A percentile compares a stretch with the other conserved stretches of the same genome.
These are phyloP conservation scores for Proteles cristata DNA, from an alignment of 2,113 vertebrate genomes.

Conservation along the genomic window DNA sequence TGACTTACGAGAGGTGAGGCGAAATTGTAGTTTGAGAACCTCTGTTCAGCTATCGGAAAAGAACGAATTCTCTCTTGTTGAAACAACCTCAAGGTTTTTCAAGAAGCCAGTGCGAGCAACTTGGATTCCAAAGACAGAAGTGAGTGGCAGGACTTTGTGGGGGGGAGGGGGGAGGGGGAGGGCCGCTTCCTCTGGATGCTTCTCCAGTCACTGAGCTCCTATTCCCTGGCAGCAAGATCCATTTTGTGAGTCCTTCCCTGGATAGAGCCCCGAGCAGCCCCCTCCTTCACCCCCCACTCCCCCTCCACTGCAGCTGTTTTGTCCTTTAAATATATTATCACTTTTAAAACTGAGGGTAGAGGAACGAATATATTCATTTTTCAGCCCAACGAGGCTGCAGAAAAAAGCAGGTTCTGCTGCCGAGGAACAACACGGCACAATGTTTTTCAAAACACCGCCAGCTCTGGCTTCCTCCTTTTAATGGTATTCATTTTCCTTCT, in stretches of 20 bases:
- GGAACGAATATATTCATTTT: slow-evolving; percentile 84
- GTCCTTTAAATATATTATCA: slow-evolving; percentile 86
- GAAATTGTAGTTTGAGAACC: slow-evolving; percentile 60
- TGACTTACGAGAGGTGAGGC: neutral
- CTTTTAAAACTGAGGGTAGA: slow-evolving; percentile 84
- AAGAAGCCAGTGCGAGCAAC: slow-evolving; percentile 30
- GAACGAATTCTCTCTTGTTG: slow-evolving; percentile 62
- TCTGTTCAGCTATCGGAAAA: slow-evolving; percentile 68
- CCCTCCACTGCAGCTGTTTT: slow-evolving; percentile 82
- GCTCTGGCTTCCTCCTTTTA: slow-evolving; percentile 82
- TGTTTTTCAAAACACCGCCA: slow-evolving; percentile 84
- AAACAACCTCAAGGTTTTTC: slow-evolving; percentile 49
- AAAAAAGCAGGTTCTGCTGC: slow-evolving; percentile 81
- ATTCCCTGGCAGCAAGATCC: slow-evolving; percentile 66
- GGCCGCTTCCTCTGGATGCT: neutral
- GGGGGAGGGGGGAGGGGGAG: neutral
- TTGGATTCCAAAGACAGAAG: neutral
- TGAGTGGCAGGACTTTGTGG: neutral
- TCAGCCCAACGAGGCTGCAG: slow-evolving; percentile 81
- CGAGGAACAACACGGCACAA: slow-evolving; percentile 81
- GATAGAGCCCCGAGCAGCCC: slow-evolving; percentile 72
- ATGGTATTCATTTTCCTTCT: slow-evolving; percentile 85
- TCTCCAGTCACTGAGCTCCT: neutral
- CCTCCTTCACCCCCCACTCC: neutral
- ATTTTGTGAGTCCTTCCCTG: slow-evolving; percentile 81